Conservation (phyloP, 1,140 invertebrate genomes). For the Drosophila eugracilis region DNA sequence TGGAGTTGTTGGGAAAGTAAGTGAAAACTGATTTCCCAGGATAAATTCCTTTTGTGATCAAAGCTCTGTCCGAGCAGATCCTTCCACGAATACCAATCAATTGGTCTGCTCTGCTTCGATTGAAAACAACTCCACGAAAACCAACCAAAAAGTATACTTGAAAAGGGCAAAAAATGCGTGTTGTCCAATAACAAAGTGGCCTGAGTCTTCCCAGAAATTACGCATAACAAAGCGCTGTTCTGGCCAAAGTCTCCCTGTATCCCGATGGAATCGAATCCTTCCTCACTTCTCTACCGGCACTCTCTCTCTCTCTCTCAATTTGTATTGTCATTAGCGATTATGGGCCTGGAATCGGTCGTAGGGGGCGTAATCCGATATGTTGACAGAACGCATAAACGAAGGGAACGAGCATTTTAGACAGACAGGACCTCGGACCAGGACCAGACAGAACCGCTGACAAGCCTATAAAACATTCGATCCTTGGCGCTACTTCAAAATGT, state of each 20-base stretch:
- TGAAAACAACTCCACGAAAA: conserved; percentile 14
- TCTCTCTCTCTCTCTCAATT: conserved; percentile 69
- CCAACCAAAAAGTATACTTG: conserved; percentile 3
- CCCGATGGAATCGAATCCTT: conserved; percentile 27
- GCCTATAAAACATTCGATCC: conserved; percentile 71
- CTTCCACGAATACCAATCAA: conserved; percentile 66
- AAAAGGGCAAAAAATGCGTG: conserved; percentile 42
- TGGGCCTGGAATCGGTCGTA: conserved; percentile 38
- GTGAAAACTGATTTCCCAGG: conserved; percentile 9
- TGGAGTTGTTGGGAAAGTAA: conserved; percentile 32
- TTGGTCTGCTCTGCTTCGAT: conserved; percentile 31
- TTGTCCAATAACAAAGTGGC: conserved; percentile 65
- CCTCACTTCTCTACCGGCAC: conserved; percentile 15
- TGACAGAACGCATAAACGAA: conserved; percentile 72
- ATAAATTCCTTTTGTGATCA: conserved; percentile 8
- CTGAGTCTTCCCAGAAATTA: conserved; percentile 70
- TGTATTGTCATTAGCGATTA: conserved; percentile 83
- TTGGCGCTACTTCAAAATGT: conserved; percentile 82
- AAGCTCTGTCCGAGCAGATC: conserved; percentile 27
- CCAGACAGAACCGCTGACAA: conserved; percentile 58
- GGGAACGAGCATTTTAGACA: conserved; percentile 8
- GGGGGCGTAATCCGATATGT: conserved; percentile 77
- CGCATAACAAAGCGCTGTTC: conserved; percentile 60
- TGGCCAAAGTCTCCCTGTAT: conserved; percentile 10
- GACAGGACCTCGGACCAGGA: not conserved